Evolutionary conservation across 2,888 invertebrate genomes (phyloP), one percentile per base, ranked within the genome.

Genomic region (Amphiduros pacificus): DNA sequence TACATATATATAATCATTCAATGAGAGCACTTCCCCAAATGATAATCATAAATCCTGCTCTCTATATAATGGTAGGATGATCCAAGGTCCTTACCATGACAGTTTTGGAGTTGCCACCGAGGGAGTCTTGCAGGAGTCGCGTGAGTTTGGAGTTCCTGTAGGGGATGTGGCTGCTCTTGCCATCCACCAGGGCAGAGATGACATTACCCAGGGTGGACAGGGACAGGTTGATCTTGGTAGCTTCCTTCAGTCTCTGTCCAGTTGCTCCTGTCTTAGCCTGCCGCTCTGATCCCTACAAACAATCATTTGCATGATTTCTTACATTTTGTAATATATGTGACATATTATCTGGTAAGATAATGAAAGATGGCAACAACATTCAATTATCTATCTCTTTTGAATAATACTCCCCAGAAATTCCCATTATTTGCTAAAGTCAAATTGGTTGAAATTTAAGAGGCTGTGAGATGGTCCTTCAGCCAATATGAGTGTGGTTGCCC

Each of bases 131-230:
- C 63, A 99, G 85, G 9, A 82, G 73, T 11, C 81, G 68, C 0
- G 99, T 99, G 32, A 99, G 85, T 83, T 99, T 99, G 0, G 96
- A 96, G 85, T 99, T 98, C 73, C 99, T 87, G 84, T 99, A 99
- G 0, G 99, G 99, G 73, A 99, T 93, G 83, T 99, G 97, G 0
- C 92, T 92, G 73, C 92, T 92, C 84, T 96, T 97, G 50, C 96
- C 95, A 84, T 99, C 98, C 2, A 97, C 97, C 67, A 99, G 85
- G 1, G 99, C 96, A 3, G 97, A 96, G 72, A 99, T 99, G 1
- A 99, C 99, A 84, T 98, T 98, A 28, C 98, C 98, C 59, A 99
- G 85, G 0, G 96, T 97, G 0, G 98, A 97, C 0, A 99, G 87
- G 0, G 98, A 98, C 66, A 97, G 88, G 86, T 98, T 98, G 68